These are phyloP conservation scores for Aptenodytes patagonicus DNA, from an alignment of 2,113 vertebrate genomes.

Conservation along the genomic window DNA sequence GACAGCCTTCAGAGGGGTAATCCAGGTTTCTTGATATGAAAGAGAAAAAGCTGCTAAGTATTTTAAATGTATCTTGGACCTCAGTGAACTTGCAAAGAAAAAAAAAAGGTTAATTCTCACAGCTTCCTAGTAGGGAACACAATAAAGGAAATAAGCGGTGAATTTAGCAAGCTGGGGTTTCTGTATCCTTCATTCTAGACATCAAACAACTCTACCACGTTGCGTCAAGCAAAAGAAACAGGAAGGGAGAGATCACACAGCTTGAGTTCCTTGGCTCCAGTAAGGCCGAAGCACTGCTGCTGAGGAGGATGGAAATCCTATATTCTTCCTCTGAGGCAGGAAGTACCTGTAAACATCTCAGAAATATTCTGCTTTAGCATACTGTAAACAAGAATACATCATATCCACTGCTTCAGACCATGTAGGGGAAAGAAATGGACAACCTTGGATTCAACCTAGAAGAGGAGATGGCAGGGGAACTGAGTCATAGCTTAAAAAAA, in stretches of 20 bases:
- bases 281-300: slow-evolving; percentile 52
- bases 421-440: slow-evolving; percentile 47
- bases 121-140: slow-evolving; percentile 39
- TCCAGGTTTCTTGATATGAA: background rate
- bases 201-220: slow-evolving; percentile 66
- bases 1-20: background rate
- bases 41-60: background rate
- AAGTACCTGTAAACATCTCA: slow-evolving; percentile 72
- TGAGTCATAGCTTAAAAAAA: slow-evolving; percentile 63
- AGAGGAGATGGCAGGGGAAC: slow-evolving; percentile 41
- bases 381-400: slow-evolving; percentile 68
- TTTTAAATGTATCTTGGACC: background rate
- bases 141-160: slow-evolving; percentile 69
- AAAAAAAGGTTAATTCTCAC: background rate
- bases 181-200: slow-evolving; percentile 70
- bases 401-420: slow-evolving; percentile 50
- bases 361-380: slow-evolving; percentile 53
- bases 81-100: background rate
- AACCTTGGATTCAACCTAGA: slow-evolving; percentile 32
- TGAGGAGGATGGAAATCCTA: slow-evolving; percentile 71
- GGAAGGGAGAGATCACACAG: slow-evolving; percentile 75
- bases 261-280: slow-evolving; percentile 70
- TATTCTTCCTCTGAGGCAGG: slow-evolving; percentile 75
- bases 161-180: slow-evolving; percentile 60
- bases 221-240: slow-evolving; percentile 76